Percentiles rank a stretch among this genome's conserved stretches.
Evolutionary conservation across 92 coral and sea anemone species (phyloP).

Genomic region (Pocillopora meandrina): DNA sequence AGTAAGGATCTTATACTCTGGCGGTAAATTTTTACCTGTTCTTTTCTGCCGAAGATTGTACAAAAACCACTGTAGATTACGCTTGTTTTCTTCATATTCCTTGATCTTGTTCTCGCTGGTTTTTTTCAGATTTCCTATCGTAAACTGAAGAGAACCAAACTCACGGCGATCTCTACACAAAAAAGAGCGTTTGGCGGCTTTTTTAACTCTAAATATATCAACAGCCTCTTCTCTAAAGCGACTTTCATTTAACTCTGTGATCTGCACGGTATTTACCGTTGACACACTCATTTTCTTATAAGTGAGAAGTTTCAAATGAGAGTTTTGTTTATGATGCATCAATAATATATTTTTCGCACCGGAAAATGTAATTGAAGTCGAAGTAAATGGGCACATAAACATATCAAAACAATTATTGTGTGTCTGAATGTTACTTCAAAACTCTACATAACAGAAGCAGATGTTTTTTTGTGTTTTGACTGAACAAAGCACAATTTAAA

Average conservation of each 20-base stretch:
- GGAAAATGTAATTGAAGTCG: neutral
- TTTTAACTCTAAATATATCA: slow-evolving; percentile 37
- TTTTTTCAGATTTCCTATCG: slow-evolving; percentile 14
- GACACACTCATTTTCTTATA: slow-evolving; percentile 16
- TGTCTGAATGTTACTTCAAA: neutral
- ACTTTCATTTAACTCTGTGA: slow-evolving; percentile 25
- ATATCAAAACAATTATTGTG: neutral
- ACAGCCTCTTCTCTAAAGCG: slow-evolving; percentile 27
- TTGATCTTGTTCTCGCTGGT: slow-evolving; percentile 9
- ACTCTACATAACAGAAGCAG: slow-evolving; percentile 1
- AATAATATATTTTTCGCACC: neutral
- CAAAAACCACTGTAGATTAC: slow-evolving; percentile 23
- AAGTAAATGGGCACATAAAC: neutral
- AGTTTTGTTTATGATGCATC: neutral
- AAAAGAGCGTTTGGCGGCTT: slow-evolving; percentile 30
- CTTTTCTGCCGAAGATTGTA: slow-evolving; percentile 24
- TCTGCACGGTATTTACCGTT: neutral
- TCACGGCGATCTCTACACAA: slow-evolving; percentile 38
- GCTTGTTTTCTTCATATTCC: slow-evolving; percentile 18
- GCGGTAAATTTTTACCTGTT: neutral
- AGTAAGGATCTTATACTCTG: neutral
- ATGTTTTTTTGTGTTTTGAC: neutral
- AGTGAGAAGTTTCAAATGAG: neutral
- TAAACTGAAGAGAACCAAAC: slow-evolving; percentile 11
- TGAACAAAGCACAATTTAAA: neutral